Base-by-base conservation (phyloP, 2,797 vertebrate genomes). In the Poeciliopsis turneri region DNA sequence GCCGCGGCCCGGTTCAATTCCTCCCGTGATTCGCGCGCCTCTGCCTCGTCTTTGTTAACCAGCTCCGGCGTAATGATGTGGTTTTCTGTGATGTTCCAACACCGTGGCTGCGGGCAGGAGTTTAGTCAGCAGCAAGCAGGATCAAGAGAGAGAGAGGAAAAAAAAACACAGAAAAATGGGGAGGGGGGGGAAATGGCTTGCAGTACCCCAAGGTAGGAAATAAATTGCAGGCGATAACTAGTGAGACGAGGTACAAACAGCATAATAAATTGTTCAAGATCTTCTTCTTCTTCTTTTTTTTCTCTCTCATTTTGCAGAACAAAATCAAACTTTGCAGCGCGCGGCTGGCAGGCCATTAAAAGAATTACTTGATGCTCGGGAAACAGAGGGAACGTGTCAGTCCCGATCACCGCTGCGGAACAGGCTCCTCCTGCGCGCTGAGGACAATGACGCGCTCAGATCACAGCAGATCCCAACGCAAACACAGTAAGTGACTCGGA, bases 151-250 rank as follows among this genome's bases (percentile, higher is more conserved):
- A 53, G 51, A 53, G 49, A 53, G 47, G 18, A 20, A 16, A 13
- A 87, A 91, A 86, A 95, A 88, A 90, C 92, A 87, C 89, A 92
- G 88, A 95, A 96, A 75, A 95, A 93, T 92, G 8, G 51, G 51
- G 49, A 2, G 2, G 6, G 1, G 90, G 90, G 90, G 92, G 95
- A 94, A 95, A 93, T 93, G 93, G 91, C 93, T 93, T 10, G 85
- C 92, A 90, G 92, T 95, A 95, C 95, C 95, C 95, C 92, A 95
- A 95, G 94, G 94, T 96, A 95, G 93, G 90, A 95, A 95, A 96
- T 95, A 95, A 95, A 96, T 95, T 95, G 95, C 94, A 93, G 93
- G 94, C 87, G 92, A 94, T 95, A 95, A 95, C 93, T 93, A 93
- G 92, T 82, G 94, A 90, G 89, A 89, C 70, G 84, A 95, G 88